Conservation (phyloP, 2,113 vertebrate genomes). For the Halichoeres trimaculatus region DNA sequence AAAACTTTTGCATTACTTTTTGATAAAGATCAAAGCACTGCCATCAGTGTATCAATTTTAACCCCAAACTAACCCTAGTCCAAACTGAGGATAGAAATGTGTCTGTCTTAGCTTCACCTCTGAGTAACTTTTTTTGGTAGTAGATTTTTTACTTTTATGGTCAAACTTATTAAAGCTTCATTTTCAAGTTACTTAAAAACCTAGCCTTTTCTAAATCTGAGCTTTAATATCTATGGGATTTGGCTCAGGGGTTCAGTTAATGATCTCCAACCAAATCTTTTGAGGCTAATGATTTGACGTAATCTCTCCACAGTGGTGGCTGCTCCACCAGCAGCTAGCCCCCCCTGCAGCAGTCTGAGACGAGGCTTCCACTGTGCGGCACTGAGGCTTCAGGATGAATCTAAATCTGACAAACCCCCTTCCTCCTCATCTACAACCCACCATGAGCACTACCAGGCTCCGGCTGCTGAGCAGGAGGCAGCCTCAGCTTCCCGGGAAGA, state of each 20-base stretch:
- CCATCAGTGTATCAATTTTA: no score
- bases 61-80: no score
- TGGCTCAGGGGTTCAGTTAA: neutral
- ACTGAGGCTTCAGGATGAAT: constrained; percentile 71
- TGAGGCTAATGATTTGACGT: neutral
- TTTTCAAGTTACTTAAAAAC: no score
- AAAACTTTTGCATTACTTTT: no score
- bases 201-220: no score
- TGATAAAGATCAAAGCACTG: no score
- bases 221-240: neutral
- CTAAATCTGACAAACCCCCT: constrained; percentile 65
- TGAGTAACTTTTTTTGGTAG: no score
- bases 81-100: no score
- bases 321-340: constrained; percentile 42
- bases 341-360: constrained; percentile 44
- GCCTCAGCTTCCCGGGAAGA: constrained; percentile 41
- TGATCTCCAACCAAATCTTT: no score
- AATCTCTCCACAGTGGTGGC: constrained; percentile 48
- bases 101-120: no score
- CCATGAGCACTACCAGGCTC: constrained; percentile 71
- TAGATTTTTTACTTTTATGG: no score
- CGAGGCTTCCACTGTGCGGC: constrained; percentile 68
- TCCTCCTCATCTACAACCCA: constrained; percentile 48
- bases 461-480: constrained; percentile 51
- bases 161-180: no score